A percentile compares a stretch with the other conserved stretches of the same genome.
These are phyloP conservation scores for Phylloscopus whistleri DNA, from an alignment of 2,113 vertebrate genomes.

Conservation along the genomic window DNA sequence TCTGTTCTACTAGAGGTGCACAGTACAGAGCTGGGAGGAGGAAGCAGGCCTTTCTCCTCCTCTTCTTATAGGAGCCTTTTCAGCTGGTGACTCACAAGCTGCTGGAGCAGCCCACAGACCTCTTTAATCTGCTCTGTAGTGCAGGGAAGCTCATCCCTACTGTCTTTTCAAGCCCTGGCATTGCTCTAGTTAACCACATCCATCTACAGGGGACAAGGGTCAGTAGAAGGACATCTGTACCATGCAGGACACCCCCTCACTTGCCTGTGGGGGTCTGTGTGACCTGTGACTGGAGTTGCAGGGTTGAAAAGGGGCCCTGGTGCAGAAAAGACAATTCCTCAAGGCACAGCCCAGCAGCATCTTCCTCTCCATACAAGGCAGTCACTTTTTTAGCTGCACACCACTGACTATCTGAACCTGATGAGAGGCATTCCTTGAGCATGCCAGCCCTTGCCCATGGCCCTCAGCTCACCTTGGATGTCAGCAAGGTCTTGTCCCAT, in stretches of 20 bases:
- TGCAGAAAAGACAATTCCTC: neutral
- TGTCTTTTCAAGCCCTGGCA: neutral
- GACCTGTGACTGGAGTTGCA: neutral
- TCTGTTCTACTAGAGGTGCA: neutral
- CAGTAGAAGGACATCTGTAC: neutral
- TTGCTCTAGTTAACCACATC: neutral
- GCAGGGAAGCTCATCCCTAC: neutral
- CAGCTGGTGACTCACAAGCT: constrained; percentile 12
- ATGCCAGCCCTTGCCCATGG: fast-evolving
- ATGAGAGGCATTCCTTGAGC: neutral
- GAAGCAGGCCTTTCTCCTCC: neutral
- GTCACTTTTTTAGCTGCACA: neutral
- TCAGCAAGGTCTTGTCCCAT: constrained; percentile 95
- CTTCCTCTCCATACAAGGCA: neutral
- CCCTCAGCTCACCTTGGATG: constrained; percentile 82
- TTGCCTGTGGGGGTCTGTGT: neutral
- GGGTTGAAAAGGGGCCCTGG: neutral
- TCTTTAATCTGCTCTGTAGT: neutral
- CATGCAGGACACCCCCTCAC: neutral
- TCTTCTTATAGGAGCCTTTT: neutral
- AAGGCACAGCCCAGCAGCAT: neutral
- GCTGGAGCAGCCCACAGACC: neutral
- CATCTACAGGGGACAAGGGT: neutral
- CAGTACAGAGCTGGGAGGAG: neutral
- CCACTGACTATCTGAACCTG: neutral